Evolutionary conservation across 64 coral and sea anemone genomes (phyloP).

Genomic region (Pachyseris speciosa): DNA sequence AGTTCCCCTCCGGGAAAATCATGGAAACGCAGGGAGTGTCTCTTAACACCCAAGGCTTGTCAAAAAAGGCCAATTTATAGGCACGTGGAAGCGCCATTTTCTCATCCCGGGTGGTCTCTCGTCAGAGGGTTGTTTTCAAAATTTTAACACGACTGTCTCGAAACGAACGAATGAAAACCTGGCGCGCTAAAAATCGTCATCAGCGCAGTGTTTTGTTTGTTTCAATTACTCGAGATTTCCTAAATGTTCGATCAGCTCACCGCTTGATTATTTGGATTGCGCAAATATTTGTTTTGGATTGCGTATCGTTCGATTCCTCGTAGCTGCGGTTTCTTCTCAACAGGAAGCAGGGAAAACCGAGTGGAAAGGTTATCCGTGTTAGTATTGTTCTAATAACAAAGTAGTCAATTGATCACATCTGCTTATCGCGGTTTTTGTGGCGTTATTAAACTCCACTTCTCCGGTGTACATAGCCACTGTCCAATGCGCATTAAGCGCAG

Average conservation of each 20-base stretch:
- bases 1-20: background rate
- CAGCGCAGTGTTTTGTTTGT: slow-evolving; percentile 16
- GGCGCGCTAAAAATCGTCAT: background rate
- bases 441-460: slow-evolving; percentile 4
- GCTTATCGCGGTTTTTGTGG: slow-evolving; percentile 31
- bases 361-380: background rate
- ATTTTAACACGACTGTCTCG: background rate
- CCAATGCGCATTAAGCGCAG: background rate
- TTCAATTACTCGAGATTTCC: slow-evolving; percentile 16
- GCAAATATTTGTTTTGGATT: slow-evolving; percentile 53
- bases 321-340: background rate
- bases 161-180: background rate
- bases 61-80: slow-evolving; percentile 21
- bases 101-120: background rate
- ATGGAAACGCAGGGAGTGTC: background rate
- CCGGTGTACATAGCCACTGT: background rate
- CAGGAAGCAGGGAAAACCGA: slow-evolving; percentile 9
- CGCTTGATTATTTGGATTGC: slow-evolving; percentile 32
- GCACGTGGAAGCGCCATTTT: background rate
- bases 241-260: slow-evolving; percentile 22
- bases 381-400: slow-evolving; percentile 19
- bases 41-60: slow-evolving; percentile 18
- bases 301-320: background rate
- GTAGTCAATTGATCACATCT: slow-evolving; percentile 17
- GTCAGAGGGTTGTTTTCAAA: slow-evolving; percentile 19